Evolutionary conservation across 2,888 invertebrate species (phyloP), one percentile per base, ranked within the genome.

Genomic region (Spisula solida): DNA sequence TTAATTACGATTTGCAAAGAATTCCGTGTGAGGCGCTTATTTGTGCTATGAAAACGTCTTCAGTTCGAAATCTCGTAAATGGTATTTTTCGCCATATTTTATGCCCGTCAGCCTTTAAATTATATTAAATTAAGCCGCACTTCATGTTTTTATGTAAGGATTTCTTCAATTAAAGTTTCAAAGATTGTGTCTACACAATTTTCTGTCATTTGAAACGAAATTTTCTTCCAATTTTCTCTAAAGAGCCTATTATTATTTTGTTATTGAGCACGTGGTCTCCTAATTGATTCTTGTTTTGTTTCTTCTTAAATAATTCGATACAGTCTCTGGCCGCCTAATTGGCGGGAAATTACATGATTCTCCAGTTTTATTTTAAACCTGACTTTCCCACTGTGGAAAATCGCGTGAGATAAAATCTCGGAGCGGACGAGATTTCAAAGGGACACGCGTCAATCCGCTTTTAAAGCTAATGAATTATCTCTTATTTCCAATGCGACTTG

Each of bases 351-450:
- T 92, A 92, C 92, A 92, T 84, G 90, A 88, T 90, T 82, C 88
- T 84, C 82, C 79, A 85, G 85, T 86, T 92, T 88, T 88, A 90
- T 88, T 90, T 90, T 85, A 90, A 90, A 90, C 88, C 85, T 82
- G 81, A 80, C 86, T 87, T 91, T 90, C 85, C 60, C 66, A 81
- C 82, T 66, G 88, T 87, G 82, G 88, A 82, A 88, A 87, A 85
- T 89, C 88, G 87, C 84, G 88, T 82, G 88, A 90, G 91, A 91
- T 91, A 90, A 87, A 90, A 91, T 91, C 91, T 90, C 88, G 91
- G 51, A 87, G 83, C 79, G 86, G 91, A 87, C 90, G 90, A 90
- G 91, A 90, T 90, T 91, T 88, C 88, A 90, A 90, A 85, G 89
- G 80, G 91, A 82, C 91, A 91, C 91, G 90, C 91, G 91, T 90